These are phyloP conservation scores for Anoplophora glabripennis DNA, from an alignment of 1,140 invertebrate genomes.

Conservation along the genomic window DNA sequence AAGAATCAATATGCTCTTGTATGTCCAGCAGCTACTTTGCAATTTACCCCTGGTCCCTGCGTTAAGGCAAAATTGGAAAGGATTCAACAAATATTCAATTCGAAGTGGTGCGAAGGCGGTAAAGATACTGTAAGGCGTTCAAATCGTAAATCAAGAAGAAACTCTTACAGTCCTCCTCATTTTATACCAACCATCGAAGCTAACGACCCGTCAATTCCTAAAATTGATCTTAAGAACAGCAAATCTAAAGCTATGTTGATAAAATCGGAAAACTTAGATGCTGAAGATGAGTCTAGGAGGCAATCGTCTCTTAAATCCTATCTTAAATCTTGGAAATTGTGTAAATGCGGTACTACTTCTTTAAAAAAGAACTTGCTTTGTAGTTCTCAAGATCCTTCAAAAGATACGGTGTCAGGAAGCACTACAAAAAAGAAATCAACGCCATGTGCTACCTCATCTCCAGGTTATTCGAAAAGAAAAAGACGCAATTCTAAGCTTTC, in stretches of 20 bases:
- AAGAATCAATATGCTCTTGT: slow-evolving; percentile 23
- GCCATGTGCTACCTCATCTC: too few species aligned
- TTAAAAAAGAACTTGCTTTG: too few species aligned
- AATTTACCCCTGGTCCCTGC: slow-evolving; percentile 19
- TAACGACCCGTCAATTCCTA: not conserved
- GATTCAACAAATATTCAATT: slow-evolving; percentile 14
- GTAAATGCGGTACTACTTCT: too few species aligned
- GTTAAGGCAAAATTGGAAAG: slow-evolving; percentile 22
- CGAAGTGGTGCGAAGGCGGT: not conserved
- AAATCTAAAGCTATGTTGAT: not conserved
- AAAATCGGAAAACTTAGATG: not conserved
- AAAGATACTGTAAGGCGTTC: not conserved
- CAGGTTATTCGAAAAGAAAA: too few species aligned
- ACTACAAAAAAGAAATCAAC: too few species aligned
- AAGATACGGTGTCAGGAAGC: too few species aligned
- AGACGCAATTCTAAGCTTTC: too few species aligned
- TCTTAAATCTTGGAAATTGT: too few species aligned
- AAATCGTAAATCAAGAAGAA: not conserved
- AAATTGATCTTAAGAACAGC: not conserved
- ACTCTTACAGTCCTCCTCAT: not conserved
- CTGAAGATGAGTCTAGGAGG: too few species aligned
- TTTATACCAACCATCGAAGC: not conserved
- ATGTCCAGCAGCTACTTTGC: slow-evolving; percentile 26
- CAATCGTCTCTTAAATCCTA: too few species aligned
- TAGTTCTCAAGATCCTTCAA: too few species aligned